Base-by-base conservation (phyloP, 2,888 invertebrate genomes). In the Philhelius pedissequus region DNA sequence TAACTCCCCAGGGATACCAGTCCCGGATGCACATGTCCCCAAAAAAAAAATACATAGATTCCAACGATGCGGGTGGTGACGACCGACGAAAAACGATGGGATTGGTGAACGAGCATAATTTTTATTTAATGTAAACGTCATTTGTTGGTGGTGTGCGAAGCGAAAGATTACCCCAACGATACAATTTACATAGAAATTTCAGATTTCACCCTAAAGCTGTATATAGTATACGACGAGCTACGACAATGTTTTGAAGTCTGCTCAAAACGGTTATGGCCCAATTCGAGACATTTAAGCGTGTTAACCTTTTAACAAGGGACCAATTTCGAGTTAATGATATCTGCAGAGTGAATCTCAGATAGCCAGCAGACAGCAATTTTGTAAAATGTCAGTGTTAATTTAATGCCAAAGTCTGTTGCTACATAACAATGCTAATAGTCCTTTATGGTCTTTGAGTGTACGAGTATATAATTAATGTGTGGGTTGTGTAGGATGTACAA, bases 161-260 rank as follows among this genome's bases (percentile, higher is more conserved):
- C 38, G 27, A 58, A 48, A 45, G 50, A 56, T 71, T 64, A 62
- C 38, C 22, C 54, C 50, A 22, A n/a, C 62, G 48, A 73, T 66
- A 64, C 58, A 79, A 83, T 83, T 83, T 83, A 75, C 83, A 83
- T 83, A 79, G n/a, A 83, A 83, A 83, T 69, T 74, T 60, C 69
- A 45, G 74, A 69, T 58, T 79, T 78, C 20, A 18, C 30, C n/a
- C n/a, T n/a, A n/a, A n/a, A n/a, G n/a, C n/a, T n/a, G n/a, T n/a
- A n/a, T 54, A 32, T 15, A 18, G 9, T 48, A 32, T n/a, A n/a
- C n/a, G n/a, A n/a, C n/a, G n/a, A n/a, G n/a, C 56, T 45, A 56
- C 22, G 40, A 60, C 40, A 38, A 60, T 38, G 25, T 69, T 69
- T 64, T 69, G 50, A 69, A 60, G 64, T 69, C 83, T 74, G 73